A percentile compares a stretch with the other conserved stretches of the same genome.
Evolutionary conservation across 2,888 invertebrate species (phyloP).

Genomic region (Holacanthella duospinosa): DNA sequence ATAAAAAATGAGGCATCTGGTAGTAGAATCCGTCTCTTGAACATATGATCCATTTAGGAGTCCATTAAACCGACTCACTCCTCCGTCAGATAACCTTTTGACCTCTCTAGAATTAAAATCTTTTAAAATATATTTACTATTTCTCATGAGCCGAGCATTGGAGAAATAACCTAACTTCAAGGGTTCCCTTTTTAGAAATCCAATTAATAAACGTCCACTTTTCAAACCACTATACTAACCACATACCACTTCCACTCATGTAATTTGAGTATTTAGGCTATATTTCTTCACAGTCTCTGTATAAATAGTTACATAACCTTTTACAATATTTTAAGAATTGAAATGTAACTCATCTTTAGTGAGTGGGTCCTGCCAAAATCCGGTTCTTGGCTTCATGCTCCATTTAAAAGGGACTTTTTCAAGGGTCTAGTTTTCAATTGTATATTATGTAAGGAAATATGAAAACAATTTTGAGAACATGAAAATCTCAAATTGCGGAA

Average conservation of each 20-base stretch:
- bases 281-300: neutral
- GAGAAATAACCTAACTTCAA: neutral
- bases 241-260: neutral
- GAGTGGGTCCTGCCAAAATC: conserved; percentile 4
- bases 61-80: neutral
- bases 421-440: too few species aligned
- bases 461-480: neutral
- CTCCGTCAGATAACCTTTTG: neutral
- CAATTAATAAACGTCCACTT: neutral
- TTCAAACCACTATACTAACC: neutral
- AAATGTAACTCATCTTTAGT: neutral
- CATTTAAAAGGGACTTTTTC: neutral
- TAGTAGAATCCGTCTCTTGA: too few species aligned
- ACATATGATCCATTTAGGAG: neutral
- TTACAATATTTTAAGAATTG: neutral
- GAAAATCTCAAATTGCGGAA: neutral
- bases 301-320: conserved; percentile 4
- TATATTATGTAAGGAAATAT: too few species aligned
- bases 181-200: neutral
- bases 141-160: too few species aligned
- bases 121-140: too few species aligned
- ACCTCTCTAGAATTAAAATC: too few species aligned
- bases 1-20: neutral
- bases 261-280: conserved; percentile 2
- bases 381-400: neutral